A percentile compares a stretch with the other conserved stretches of the same genome.
phyloP scores from a whole-genome alignment of 2,113 vertebrate species.

The Galeopterus variegatus region DNA sequence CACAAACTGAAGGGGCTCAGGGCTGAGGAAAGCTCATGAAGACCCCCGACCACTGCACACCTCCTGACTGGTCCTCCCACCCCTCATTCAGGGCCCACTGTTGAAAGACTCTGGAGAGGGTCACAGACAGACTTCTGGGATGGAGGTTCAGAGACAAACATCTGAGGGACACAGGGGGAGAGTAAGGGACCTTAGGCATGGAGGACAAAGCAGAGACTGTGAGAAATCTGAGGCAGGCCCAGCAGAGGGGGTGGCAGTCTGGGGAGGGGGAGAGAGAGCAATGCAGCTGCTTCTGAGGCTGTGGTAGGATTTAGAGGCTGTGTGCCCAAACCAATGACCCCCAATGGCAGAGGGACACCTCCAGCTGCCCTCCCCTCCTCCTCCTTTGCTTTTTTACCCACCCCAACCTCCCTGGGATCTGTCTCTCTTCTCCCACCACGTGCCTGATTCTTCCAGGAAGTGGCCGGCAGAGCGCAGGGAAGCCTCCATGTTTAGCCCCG shows the following conservation, averaged over 20 bases:
- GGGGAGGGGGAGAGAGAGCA: no score
- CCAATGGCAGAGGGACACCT: background rate
- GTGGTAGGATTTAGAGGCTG: background rate
- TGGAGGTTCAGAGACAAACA: background rate
- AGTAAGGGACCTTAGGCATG: background rate
- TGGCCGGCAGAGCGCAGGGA: background rate
- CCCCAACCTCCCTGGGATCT: background rate
- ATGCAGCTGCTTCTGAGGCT: background rate
- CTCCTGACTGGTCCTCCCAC: background rate
- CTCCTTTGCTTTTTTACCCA: background rate
- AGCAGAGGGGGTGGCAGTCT: background rate
- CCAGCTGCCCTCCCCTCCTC: no score
- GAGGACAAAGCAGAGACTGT: constrained; percentile 8
- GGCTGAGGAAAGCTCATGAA: background rate
- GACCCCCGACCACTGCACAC: background rate
- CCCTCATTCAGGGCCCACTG: background rate
- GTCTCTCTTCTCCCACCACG: background rate
- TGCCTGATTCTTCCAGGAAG: constrained; percentile 9
- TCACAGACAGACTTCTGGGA: background rate
- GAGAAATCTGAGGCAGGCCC: background rate
- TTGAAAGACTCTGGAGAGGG: background rate
- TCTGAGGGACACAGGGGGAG: background rate
- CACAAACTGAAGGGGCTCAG: background rate
- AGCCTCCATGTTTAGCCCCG: background rate
- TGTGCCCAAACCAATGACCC: background rate